Percentiles rank a stretch among this genome's conserved stretches.
Conservation (phyloP, 2,113 vertebrate genomes). For the Physeter macrocephalus region DNA sequence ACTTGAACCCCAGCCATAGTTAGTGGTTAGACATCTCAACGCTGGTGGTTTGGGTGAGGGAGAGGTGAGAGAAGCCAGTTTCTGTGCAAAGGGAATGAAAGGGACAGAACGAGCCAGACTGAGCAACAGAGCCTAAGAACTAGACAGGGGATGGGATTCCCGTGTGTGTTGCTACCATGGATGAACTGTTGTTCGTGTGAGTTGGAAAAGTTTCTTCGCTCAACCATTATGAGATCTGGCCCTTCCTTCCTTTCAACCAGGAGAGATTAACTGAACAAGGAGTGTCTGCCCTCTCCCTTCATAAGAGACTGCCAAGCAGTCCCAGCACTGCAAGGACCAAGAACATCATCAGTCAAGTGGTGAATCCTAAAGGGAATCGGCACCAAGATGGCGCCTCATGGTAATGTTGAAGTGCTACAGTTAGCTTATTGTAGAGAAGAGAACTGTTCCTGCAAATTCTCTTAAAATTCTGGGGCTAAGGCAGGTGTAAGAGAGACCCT, state of each 20-base stretch:
- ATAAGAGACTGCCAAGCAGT: background rate
- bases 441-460: background rate
- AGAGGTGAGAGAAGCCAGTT: background rate
- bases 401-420: rapidly evolving
- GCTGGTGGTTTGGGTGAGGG: background rate
- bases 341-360: background rate
- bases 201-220: background rate
- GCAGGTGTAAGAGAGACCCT: background rate
- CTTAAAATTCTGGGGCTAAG: background rate
- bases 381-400: background rate
- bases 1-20: background rate
- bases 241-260: background rate
- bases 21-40: background rate
- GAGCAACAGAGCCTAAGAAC: background rate
- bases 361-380: background rate
- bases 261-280: background rate
- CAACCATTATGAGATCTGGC: background rate
- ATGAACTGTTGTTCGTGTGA: background rate
- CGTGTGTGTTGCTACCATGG: background rate
- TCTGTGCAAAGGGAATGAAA: background rate
- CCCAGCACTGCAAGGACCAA: background rate
- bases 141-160: background rate
- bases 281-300: background rate
- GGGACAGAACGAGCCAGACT: background rate
- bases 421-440: background rate